phyloP scores from a whole-genome alignment of 2,888 invertebrate genomes.

The Malthinus seriepunctatus region DNA sequence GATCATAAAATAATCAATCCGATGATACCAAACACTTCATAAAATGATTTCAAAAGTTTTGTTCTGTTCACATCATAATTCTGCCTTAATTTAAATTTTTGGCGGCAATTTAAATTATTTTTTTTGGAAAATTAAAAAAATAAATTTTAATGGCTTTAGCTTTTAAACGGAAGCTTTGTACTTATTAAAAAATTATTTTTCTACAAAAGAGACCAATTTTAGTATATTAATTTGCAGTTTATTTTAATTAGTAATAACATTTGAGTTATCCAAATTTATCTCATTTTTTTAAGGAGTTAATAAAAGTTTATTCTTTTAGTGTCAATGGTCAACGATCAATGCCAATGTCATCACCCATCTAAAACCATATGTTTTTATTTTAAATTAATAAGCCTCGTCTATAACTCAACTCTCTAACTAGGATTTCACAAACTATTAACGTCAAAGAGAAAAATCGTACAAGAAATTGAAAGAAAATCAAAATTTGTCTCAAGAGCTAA shows the following conservation, averaged over 20 bases:
- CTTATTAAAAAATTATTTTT: background rate
- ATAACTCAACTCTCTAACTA: too few relatives aligned
- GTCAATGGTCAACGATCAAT: slow-evolving; percentile 7
- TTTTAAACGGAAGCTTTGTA: slow-evolving; percentile 6
- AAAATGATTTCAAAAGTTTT: too few relatives aligned
- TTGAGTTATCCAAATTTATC: background rate
- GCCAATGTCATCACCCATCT: slow-evolving; percentile 5
- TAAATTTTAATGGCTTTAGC: too few relatives aligned
- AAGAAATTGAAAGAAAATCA: too few relatives aligned
- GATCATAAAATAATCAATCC: too few relatives aligned
- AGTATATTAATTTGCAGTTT: background rate
- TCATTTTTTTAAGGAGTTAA: slow-evolving; percentile 10
- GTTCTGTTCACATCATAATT: too few relatives aligned
- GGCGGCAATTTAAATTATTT: too few relatives aligned
- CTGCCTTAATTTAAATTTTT: too few relatives aligned
- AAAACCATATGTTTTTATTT: slow-evolving; percentile 4
- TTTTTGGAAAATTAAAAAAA: too few relatives aligned
- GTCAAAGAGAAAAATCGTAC: too few relatives aligned
- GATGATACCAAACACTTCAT: too few relatives aligned
- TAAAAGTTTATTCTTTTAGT: slow-evolving; percentile 1
- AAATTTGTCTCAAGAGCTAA: background rate
- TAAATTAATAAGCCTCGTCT: background rate
- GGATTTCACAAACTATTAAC: too few relatives aligned
- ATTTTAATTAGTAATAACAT: slow-evolving; percentile 6
- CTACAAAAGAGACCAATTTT: slow-evolving; percentile 2